Evolutionary conservation across 2,797 vertebrate genomes (phyloP).

Genomic region (Graptemys geographica): DNA sequence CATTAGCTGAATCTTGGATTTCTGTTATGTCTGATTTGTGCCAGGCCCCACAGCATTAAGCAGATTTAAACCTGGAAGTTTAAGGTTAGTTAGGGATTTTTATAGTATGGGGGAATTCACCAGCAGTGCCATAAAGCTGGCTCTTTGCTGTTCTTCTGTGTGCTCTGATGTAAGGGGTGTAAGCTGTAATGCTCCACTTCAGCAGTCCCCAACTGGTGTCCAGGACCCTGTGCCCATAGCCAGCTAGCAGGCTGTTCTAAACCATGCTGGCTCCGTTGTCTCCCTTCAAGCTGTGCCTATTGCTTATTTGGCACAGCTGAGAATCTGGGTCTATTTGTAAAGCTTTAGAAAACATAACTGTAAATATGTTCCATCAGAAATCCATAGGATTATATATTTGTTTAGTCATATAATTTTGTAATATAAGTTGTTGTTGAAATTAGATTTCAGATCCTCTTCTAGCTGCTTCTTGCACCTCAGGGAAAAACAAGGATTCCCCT

Average conservation of each 20-base stretch:
- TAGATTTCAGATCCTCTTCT: not conserved
- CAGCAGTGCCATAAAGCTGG: not conserved
- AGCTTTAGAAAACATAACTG: not conserved
- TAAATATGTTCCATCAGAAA: not conserved
- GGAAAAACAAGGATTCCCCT: rapidly evolving
- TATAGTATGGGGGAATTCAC: not conserved
- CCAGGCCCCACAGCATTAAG: not conserved
- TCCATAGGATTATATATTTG: not conserved
- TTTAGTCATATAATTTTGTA: not conserved
- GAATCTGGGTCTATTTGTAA: not conserved
- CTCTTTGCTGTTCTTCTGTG: not conserved
- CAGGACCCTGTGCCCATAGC: not conserved
- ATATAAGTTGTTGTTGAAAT: not conserved
- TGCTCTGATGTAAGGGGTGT: not conserved
- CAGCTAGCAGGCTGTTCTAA: not conserved
- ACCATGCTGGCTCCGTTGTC: not conserved
- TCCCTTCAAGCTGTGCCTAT: not conserved
- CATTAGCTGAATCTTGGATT: conserved; percentile 11
- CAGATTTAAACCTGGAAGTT: not conserved
- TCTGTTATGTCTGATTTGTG: not conserved
- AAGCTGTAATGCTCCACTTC: not conserved
- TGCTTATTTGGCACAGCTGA: not conserved
- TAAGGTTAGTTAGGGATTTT: not conserved
- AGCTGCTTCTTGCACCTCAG: rapidly evolving
- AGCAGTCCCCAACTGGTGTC: not conserved